Percentiles rank a stretch among this genome's conserved stretches.
phyloP scores from a whole-genome alignment of 92 coral and sea anemone species.

The Chrysogorgia sp. region DNA sequence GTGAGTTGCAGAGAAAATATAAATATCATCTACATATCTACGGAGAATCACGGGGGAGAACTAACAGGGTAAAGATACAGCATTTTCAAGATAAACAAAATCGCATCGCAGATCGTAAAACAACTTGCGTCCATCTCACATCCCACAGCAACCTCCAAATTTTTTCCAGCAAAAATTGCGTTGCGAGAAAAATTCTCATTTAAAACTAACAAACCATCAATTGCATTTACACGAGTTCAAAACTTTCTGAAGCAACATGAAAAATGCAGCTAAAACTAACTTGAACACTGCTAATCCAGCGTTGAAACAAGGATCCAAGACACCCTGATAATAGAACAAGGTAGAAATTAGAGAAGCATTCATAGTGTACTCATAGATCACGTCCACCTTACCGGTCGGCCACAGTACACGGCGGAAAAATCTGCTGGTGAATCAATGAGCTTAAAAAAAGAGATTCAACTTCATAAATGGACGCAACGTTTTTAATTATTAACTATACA shows the following conservation, averaged over 20 bases:
- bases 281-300: conserved; percentile 84
- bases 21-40: no score
- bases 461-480: neutral
- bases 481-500: neutral
- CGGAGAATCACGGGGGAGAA: no score
- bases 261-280: conserved; percentile 42
- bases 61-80: no score
- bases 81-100: no score
- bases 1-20: no score
- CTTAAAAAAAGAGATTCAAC: neutral
- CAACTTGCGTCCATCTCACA: no score
- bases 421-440: conserved; percentile 74
- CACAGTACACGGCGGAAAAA: conserved; percentile 80
- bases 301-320: conserved; percentile 88
- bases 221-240: no score
- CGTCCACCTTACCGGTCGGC: conserved; percentile 57
- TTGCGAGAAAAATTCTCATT: no score
- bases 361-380: neutral
- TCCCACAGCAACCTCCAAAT: no score
- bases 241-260: neutral
- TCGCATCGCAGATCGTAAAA: no score
- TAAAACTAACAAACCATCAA: no score
- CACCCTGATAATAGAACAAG: conserved; percentile 44
- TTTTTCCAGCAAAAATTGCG: neutral
- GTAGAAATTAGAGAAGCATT: neutral